A percentile compares a stretch with the other conserved stretches of the same genome.
These are phyloP conservation scores for Ia io DNA, from an alignment of 2,113 vertebrate species.

Conservation along the genomic window DNA sequence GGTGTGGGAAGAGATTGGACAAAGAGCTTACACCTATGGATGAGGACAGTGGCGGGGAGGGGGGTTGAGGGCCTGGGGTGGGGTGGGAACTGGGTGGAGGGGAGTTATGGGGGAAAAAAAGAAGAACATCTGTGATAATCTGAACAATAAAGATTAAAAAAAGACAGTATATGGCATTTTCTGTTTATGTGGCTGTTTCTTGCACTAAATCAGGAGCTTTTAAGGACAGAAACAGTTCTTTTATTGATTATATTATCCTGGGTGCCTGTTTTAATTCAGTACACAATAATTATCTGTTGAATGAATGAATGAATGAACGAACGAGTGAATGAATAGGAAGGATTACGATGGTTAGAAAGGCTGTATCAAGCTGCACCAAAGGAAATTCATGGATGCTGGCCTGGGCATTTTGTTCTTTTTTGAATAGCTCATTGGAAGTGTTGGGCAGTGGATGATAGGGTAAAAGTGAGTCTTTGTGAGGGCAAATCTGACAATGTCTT, in stretches of 20 bases:
- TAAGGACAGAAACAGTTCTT: not conserved
- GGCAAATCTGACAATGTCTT: not conserved
- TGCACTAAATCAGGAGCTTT: not conserved
- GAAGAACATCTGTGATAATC: too few species aligned
- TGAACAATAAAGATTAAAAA: too few species aligned
- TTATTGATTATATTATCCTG: not conserved
- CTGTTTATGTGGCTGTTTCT: not conserved
- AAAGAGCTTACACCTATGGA: too few species aligned
- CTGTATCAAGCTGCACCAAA: not conserved
- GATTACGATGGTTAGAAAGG: not conserved
- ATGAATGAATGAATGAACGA: too few species aligned
- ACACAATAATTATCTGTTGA: not conserved
- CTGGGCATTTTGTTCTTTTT: not conserved
- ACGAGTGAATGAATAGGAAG: not conserved
- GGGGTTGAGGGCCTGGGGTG: too few species aligned
- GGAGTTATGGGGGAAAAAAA: too few species aligned
- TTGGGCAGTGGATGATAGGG: not conserved
- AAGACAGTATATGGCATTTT: not conserved
- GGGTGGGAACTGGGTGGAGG: too few species aligned
- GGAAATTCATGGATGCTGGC: not conserved
- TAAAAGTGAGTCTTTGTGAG: not conserved
- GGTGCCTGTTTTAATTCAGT: not conserved
- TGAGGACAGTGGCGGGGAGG: too few species aligned
- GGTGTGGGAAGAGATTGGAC: too few species aligned
- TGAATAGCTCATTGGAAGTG: not conserved